phyloP scores from a whole-genome alignment of 2,888 invertebrate species.

The Caenorhabditis macrosperma region DNA sequence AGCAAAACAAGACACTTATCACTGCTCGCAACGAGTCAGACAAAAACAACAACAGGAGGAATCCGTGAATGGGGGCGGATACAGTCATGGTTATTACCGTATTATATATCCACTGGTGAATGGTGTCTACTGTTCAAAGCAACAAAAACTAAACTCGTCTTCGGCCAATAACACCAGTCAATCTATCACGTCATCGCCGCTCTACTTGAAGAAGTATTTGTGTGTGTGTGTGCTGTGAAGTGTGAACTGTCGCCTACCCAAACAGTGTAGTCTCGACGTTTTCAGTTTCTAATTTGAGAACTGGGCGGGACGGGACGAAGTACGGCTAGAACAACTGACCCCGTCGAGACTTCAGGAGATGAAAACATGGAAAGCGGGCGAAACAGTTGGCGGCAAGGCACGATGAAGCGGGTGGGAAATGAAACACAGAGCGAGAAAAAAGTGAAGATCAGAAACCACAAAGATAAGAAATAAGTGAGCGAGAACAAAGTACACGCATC shows the following conservation, averaged over 20 bases:
- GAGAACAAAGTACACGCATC: slow-evolving; percentile 14
- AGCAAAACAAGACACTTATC: slow-evolving; percentile 41
- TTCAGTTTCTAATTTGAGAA: slow-evolving; percentile 9
- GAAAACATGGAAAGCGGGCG: neutral
- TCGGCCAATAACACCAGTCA: slow-evolving; percentile 25
- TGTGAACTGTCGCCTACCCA: slow-evolving; percentile 26
- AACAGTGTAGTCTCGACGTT: neutral
- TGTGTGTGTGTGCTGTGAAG: slow-evolving; percentile 41
- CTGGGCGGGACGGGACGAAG: neutral
- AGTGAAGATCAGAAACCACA: neutral
- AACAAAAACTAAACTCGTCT: slow-evolving; percentile 29
- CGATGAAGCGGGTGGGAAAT: neutral
- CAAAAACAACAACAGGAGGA: slow-evolving; percentile 4
- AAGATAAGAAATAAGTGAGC: neutral
- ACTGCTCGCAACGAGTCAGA: neutral
- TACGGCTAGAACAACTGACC: neutral
- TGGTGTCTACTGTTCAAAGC: slow-evolving; percentile 1
- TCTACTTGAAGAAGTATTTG: slow-evolving; percentile 3
- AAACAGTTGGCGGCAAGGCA: neutral
- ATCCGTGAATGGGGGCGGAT: neutral
- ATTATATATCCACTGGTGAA: neutral
- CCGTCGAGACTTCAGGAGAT: neutral
- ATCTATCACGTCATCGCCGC: slow-evolving; percentile 20
- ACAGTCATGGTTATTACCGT: neutral
- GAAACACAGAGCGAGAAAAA: slow-evolving; percentile 1